phyloP scores from a whole-genome alignment of 2,113 vertebrate genomes.

The Otus sunia region DNA sequence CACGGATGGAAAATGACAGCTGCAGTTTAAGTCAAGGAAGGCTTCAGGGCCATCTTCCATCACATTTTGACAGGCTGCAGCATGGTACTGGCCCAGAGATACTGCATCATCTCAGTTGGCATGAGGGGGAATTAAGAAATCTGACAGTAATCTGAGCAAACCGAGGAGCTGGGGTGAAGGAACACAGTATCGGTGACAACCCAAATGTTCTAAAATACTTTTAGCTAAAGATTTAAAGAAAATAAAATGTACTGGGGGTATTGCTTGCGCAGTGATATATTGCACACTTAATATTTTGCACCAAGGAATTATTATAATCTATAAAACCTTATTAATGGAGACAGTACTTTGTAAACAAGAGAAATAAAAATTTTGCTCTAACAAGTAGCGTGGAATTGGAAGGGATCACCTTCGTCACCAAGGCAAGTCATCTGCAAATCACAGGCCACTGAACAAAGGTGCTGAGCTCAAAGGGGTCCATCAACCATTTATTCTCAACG shows the following conservation, averaged over 20 bases:
- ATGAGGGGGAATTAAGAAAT: slow-evolving; percentile 23
- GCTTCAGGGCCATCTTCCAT: slow-evolving; percentile 56
- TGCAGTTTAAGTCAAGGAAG: slow-evolving; percentile 24
- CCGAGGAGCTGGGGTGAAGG: neutral
- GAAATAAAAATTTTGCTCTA: neutral
- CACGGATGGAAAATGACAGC: slow-evolving; percentile 52
- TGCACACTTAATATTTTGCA: neutral
- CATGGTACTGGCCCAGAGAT: neutral
- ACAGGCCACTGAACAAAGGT: neutral
- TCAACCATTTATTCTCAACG: neutral
- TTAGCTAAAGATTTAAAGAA: neutral
- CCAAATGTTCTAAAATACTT: neutral
- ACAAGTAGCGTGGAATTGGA: neutral
- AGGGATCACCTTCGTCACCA: neutral
- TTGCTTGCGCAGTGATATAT: neutral
- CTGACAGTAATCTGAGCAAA: slow-evolving; percentile 23
- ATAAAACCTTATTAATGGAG: neutral
- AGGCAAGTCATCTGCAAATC: neutral
- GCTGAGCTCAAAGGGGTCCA: neutral
- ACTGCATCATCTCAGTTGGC: slow-evolving; percentile 3
- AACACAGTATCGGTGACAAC: neutral
- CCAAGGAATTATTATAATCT: neutral
- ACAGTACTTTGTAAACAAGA: neutral
- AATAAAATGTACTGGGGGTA: neutral
- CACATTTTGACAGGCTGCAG: slow-evolving; percentile 57